Base-by-base conservation (phyloP, 2,797 vertebrate species). In the Coregonus suidteri region DNA sequence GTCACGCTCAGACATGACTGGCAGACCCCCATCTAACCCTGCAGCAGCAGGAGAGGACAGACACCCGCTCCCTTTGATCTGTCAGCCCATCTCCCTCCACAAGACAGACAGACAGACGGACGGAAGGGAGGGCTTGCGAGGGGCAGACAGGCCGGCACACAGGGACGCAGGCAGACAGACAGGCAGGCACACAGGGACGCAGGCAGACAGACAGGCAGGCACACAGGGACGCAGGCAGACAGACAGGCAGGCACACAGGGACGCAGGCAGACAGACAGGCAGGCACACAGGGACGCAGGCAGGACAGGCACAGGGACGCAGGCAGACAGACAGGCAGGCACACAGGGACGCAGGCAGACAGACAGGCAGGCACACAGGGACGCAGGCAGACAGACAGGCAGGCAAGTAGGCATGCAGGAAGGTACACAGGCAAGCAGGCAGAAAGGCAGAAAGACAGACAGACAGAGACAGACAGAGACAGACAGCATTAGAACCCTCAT, bases 1-100 rank as follows among this genome's bases (percentile, higher is more conserved):
- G 78, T 90, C 88, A 91, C 73, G 79, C 86, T 88, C 74, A 75
- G 71, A 37, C 76, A 80, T 20, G 51, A 79, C 34, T 47, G 34
- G 41, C 74, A 35, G 62, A 31, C 13, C 37, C 37, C 65, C 76
- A 30, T 51, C 35, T 37, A 54, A 34, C 69, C 74, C 52, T 47
- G 47, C 20, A 4, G 37, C 47, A 67, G 70, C 20, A 69, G 75
- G 7, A 34, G 73, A 59, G 67, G 30, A 54, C 76, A 6, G 54
- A 47, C 20, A 59, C 6, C 35, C 52, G 4, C 37, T 18, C 9
- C 31, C n/a, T 47, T 71, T 0, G 41, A 54, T 73, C 52, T 52
- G 6, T 75, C 73, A 62, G 71, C 71, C 52, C 30, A 30, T 56
- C n/a, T 30, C 51, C 52, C 52, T 4, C 37, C 69, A 47, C 13